Percentiles rank a stretch among this genome's conserved stretches.
Evolutionary conservation across 2,888 invertebrate species (phyloP).

Genomic region (Anaspis maculata): DNA sequence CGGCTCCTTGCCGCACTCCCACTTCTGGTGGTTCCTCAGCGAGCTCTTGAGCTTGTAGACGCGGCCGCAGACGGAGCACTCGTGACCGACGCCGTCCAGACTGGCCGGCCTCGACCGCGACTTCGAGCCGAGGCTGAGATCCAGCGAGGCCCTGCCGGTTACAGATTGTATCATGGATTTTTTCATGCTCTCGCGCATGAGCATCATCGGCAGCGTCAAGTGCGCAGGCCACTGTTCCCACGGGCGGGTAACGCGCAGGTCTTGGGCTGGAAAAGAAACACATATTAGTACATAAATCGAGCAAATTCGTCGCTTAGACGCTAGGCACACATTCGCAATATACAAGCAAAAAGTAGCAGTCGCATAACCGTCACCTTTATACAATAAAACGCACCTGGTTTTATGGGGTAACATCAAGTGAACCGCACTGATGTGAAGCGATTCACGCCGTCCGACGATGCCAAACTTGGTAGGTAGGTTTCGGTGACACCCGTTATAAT

Average conservation of each 20-base stretch:
- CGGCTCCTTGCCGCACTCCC: conserved; percentile 80
- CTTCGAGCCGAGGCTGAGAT: conserved; percentile 14
- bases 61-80: conserved; percentile 74
- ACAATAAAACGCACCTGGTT: no score
- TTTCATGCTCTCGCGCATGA: conserved; percentile 48
- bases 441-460: no score
- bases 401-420: conserved; percentile 4
- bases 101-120: conserved; percentile 17
- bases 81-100: conserved; percentile 47
- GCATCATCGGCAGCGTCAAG: conserved; percentile 62
- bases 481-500: no score
- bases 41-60: conserved; percentile 83
- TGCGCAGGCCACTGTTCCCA: conserved; percentile 71
- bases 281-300: conserved; percentile 16
- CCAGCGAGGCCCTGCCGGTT: conserved; percentile 20
- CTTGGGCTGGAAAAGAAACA: conserved; percentile 49
- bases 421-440: conserved; percentile 6
- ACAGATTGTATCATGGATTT: conserved; percentile 36
- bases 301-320: no score
- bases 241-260: conserved; percentile 60
- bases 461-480: no score
- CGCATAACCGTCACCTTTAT: no score
- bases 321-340: no score
- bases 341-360: not conserved
- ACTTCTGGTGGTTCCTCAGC: conserved; percentile 73